Conservation (phyloP, 1,140 invertebrate genomes). For the Lordiphosa collinella region DNA sequence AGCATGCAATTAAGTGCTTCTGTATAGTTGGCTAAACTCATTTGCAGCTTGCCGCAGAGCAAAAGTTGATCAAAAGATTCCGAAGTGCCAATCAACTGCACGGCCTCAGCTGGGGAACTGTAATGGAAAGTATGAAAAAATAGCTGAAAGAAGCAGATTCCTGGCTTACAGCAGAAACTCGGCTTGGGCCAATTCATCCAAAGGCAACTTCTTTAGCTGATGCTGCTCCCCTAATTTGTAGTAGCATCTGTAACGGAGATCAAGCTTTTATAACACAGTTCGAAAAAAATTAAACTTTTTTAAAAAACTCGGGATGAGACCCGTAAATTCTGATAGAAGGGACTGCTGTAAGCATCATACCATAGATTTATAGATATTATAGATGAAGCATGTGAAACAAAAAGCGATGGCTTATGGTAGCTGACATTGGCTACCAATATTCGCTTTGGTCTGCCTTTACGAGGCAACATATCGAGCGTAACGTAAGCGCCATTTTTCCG, state of each 20-base stretch:
- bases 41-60: constrained; percentile 85
- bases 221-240: constrained; percentile 38
- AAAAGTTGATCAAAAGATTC: constrained; percentile 80
- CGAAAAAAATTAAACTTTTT: no score
- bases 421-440: no score
- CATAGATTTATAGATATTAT: no score
- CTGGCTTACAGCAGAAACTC: constrained; percentile 59
- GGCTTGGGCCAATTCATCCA: constrained; percentile 36
- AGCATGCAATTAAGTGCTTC: constrained; percentile 84
- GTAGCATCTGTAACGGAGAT: constrained; percentile 43
- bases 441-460: no score
- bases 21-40: constrained; percentile 83
- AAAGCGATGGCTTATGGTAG: no score
- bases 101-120: constrained; percentile 78
- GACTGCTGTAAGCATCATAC: no score
- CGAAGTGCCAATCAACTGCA: constrained; percentile 81
- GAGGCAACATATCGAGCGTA: no score
- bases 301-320: no score
- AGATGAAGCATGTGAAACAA: no score
- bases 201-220: constrained; percentile 28
- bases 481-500: no score
- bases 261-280: no score
- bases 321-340: no score
- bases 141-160: background rate
- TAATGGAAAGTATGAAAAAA: background rate